Conservation (phyloP, 2,888 invertebrate species). For the Orgyia antiqua region DNA sequence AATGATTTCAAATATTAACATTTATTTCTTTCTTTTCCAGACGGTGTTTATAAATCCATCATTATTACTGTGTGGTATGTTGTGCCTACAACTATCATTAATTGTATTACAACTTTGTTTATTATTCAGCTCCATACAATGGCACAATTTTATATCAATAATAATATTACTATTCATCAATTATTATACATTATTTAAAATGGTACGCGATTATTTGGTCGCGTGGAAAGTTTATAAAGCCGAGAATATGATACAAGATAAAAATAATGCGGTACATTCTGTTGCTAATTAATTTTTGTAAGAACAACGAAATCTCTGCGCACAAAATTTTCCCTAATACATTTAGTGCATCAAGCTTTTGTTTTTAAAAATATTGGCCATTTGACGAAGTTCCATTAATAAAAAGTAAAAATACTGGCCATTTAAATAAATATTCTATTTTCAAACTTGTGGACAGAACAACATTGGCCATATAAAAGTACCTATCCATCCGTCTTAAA, state of each 20-base stretch:
- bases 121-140: constrained; percentile 88
- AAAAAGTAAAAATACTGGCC: no score
- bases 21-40: constrained; percentile 73
- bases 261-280: constrained; percentile 39
- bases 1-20: no score
- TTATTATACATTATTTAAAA: constrained; percentile 93
- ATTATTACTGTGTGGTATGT: constrained; percentile 83
- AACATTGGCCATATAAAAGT: no score
- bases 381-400: background rate
- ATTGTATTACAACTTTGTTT: constrained; percentile 88
- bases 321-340: constrained; percentile 21
- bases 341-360: constrained; percentile 8
- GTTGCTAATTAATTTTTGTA: constrained; percentile 22
- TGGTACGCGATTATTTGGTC: constrained; percentile 91
- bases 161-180: constrained; percentile 92
- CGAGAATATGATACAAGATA: constrained; percentile 83
- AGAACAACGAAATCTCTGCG: constrained; percentile 15
- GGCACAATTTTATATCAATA: constrained; percentile 94
- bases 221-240: constrained; percentile 89
- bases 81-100: constrained; percentile 83
- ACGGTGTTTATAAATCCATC: constrained; percentile 92
- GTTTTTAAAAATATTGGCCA: background rate
- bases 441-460: no score
- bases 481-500: no score
- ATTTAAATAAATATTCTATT: no score